A percentile compares a stretch with the other conserved stretches of the same genome.
phyloP scores from a whole-genome alignment of 2,797 vertebrate genomes.

The Sebastes matsubarae region DNA sequence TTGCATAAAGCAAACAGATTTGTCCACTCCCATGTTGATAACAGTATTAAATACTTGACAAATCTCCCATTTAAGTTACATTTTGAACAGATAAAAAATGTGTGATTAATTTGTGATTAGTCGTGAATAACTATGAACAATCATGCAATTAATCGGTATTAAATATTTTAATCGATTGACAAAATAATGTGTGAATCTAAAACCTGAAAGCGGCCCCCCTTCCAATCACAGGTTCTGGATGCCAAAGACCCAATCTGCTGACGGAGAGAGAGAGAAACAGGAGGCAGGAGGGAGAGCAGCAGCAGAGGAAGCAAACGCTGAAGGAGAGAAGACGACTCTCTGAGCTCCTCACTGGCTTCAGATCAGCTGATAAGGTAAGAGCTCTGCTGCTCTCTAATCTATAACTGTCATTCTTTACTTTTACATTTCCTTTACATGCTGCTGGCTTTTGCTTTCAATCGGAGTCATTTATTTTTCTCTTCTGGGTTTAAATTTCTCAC shows the following conservation, averaged over 20 bases:
- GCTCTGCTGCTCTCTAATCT: constrained; percentile 35
- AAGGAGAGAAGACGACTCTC: constrained; percentile 62
- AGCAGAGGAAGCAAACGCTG: constrained; percentile 62
- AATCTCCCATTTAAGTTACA: too few species aligned
- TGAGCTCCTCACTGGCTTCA: constrained; percentile 69
- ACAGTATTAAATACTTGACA: too few species aligned
- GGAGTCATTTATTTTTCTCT: not conserved
- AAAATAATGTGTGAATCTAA: not conserved
- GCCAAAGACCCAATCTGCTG: constrained; percentile 68
- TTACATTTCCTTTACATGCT: not conserved
- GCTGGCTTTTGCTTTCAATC: not conserved
- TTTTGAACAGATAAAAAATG: too few species aligned
- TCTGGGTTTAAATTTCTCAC: not conserved
- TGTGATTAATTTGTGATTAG: too few species aligned
- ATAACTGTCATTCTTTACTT: not conserved
- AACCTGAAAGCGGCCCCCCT: not conserved
- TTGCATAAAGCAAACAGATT: too few species aligned
- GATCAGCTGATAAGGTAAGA: constrained; percentile 82
- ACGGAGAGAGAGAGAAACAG: constrained; percentile 25
- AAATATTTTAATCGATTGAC: too few species aligned
- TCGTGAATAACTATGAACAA: too few species aligned
- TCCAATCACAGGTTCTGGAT: constrained; percentile 47
- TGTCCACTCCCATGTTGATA: too few species aligned
- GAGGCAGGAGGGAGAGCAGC: constrained; percentile 48
- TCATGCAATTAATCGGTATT: accelerated